phyloP scores from a whole-genome alignment of 1,140 invertebrate species.

The Hermetia illucens region DNA sequence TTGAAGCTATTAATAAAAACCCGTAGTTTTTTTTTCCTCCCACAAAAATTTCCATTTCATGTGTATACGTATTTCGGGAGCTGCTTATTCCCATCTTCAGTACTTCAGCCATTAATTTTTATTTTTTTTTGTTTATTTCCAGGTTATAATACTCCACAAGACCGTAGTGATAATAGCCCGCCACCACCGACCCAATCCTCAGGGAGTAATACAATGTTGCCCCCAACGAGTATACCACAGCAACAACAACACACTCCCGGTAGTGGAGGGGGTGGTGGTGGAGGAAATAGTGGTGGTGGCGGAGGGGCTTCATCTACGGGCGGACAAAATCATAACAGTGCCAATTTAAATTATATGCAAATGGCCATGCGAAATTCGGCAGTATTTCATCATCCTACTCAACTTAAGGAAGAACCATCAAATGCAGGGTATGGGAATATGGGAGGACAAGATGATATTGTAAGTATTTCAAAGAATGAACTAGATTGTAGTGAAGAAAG shows the following conservation, averaged over 20 bases:
- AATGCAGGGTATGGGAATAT: too few relatives aligned
- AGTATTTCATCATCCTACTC: conserved; percentile 11
- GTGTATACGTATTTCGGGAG: too few relatives aligned
- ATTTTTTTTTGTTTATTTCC: conserved; percentile 3
- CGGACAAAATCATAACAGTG: conserved; percentile 19
- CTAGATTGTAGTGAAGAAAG: too few relatives aligned
- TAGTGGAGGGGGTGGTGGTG: not conserved
- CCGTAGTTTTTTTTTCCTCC: too few relatives aligned
- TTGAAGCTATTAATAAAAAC: too few relatives aligned
- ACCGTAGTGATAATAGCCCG: conserved; percentile 11
- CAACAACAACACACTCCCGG: not conserved
- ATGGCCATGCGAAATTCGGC: conserved; percentile 12
- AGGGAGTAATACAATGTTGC: conserved; percentile 6
- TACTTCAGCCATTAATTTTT: conserved; percentile 1
- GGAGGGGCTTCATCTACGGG: not conserved
- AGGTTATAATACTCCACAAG: conserved; percentile 13
- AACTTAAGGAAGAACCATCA: conserved; percentile 28
- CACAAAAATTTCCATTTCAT: too few relatives aligned
- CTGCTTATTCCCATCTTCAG: too few relatives aligned
- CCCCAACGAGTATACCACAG: conserved; percentile 7
- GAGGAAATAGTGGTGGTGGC: not conserved
- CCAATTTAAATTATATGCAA: conserved; percentile 21
- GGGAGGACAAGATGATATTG: too few relatives aligned
- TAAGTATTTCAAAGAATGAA: too few relatives aligned
- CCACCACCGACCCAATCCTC: conserved; percentile 8